Evolutionary conservation across 2,113 vertebrate species (phyloP).

Genomic region (Benthochromis sp.): DNA sequence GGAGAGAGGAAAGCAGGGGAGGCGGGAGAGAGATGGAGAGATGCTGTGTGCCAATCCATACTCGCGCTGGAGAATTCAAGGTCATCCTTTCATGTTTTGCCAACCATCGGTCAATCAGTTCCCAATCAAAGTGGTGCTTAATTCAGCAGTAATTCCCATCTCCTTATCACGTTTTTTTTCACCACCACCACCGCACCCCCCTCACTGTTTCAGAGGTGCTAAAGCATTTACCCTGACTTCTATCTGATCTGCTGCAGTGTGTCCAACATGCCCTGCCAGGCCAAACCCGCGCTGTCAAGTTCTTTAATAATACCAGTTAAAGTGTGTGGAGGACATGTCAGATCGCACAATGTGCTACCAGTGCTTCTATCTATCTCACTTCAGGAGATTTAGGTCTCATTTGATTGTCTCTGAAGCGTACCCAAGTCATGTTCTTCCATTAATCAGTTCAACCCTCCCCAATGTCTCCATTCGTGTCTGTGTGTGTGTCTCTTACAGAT

Average conservation of each 20-base stretch:
- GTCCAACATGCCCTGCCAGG: constrained; percentile 34
- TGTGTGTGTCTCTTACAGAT: not conserved
- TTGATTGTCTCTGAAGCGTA: constrained; percentile 23
- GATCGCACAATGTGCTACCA: constrained; percentile 33
- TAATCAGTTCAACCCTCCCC: not conserved
- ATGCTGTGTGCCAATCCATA: constrained; percentile 58
- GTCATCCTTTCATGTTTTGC: constrained; percentile 75
- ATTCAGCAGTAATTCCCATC: constrained; percentile 70
- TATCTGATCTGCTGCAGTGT: constrained; percentile 44
- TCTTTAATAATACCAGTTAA: constrained; percentile 31
- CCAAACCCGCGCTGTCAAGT: constrained; percentile 31
- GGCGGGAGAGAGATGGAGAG: constrained; percentile 9
- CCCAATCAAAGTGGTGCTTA: constrained; percentile 70
- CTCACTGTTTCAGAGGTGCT: constrained; percentile 29
- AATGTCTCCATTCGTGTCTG: constrained; percentile 1
- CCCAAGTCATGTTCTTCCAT: not conserved
- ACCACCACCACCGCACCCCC: not conserved
- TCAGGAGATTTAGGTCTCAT: constrained; percentile 9
- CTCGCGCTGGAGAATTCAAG: constrained; percentile 68
- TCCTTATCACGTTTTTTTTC: constrained; percentile 29
- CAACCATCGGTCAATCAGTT: constrained; percentile 68
- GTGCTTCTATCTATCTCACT: constrained; percentile 27
- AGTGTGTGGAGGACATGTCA: constrained; percentile 39
- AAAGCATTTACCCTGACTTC: constrained; percentile 14
- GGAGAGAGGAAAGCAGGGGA: not conserved